Evolutionary conservation across 2,888 invertebrate genomes (phyloP).

Genomic region (Gastrophysa polygoni): DNA sequence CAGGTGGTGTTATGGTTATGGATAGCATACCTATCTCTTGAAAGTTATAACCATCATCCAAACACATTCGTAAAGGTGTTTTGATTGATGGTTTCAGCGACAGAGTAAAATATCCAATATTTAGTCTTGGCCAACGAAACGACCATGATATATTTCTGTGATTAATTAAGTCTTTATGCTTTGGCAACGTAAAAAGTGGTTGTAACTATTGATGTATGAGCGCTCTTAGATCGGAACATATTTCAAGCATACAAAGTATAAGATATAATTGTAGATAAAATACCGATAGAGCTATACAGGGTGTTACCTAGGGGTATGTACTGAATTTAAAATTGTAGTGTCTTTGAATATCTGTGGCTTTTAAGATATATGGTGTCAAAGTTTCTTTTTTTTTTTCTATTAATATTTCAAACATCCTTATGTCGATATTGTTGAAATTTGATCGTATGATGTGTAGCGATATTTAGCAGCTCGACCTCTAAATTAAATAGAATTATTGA

Average conservation of each 20-base stretch:
- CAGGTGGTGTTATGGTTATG: conserved; percentile 49
- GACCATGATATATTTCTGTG: conserved; percentile 43
- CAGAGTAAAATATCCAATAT: conserved; percentile 39
- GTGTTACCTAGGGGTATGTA: no score
- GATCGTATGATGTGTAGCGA: no score
- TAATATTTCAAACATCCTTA: no score
- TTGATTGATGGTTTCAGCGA: conserved; percentile 46
- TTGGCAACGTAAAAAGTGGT: conserved; percentile 9
- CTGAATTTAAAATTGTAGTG: no score
- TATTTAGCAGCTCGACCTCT: no score
- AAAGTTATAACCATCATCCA: conserved; percentile 40
- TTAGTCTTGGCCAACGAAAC: conserved; percentile 38
- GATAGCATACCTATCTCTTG: conserved; percentile 38
- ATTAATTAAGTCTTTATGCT: conserved; percentile 39
- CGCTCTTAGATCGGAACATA: neutral
- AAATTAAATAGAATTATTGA: no score
- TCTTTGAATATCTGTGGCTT: no score
- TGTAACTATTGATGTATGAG: neutral
- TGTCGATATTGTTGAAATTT: no score
- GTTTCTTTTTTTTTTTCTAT: no score
- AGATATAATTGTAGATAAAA: neutral
- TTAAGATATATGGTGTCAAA: no score
- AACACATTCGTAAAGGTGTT: conserved; percentile 37
- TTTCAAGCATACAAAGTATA: neutral
- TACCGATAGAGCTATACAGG: no score